phyloP scores from a whole-genome alignment of 2,888 invertebrate species.

The Criorhina ranunculi region DNA sequence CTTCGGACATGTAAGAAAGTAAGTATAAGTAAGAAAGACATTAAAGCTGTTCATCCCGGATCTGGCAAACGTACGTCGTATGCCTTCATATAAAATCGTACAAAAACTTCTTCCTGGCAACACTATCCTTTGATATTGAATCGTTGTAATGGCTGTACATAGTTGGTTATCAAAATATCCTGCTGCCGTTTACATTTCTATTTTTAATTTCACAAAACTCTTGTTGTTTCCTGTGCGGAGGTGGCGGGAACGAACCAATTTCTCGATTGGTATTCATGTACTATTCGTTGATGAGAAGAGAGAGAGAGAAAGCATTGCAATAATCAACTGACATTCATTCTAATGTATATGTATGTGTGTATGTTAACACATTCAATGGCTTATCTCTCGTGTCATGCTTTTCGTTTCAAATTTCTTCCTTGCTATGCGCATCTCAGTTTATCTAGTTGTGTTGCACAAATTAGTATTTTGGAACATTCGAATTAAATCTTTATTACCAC shows the following conservation, averaged over 20 bases:
- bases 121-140: not conserved
- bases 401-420: not conserved
- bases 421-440: constrained; percentile 9
- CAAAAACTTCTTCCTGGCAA: not conserved
- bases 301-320: constrained; percentile 29
- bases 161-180: constrained; percentile 15
- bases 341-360: not conserved
- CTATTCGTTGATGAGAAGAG: constrained; percentile 5
- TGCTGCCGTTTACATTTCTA: constrained; percentile 7
- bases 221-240: no score
- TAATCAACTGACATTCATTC: constrained; percentile 56
- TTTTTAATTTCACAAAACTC: constrained; percentile 56
- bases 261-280: constrained; percentile 58
- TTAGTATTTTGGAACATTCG: constrained; percentile 57
- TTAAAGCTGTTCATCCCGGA: no score
- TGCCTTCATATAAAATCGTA: no score
- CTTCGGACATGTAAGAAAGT: no score
- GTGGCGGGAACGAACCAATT: not conserved
- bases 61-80: no score
- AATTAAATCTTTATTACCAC: constrained; percentile 76
- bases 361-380: constrained; percentile 9
- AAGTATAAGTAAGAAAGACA: no score
- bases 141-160: not conserved
- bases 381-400: constrained; percentile 45
- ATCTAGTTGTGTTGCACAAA: constrained; percentile 58